A percentile compares a stretch with the other conserved stretches of the same genome.
These are phyloP conservation scores for Anagrus nilaparvatae DNA, from an alignment of 1,140 invertebrate species.

Conservation along the genomic window DNA sequence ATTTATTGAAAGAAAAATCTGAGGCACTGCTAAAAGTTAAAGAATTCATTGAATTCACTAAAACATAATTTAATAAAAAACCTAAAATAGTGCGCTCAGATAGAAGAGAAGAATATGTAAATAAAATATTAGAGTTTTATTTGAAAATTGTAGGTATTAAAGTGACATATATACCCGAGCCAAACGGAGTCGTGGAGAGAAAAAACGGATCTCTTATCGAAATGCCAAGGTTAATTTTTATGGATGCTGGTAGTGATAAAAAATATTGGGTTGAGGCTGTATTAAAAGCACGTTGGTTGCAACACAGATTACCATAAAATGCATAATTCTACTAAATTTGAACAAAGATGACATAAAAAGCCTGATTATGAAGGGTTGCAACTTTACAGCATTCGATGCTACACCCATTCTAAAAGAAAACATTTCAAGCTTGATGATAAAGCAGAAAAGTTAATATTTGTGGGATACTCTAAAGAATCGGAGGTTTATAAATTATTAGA, in stretches of 20 bases:
- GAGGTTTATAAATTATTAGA: conserved; percentile 18
- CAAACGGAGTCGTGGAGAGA: no score
- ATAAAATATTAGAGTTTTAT: no score
- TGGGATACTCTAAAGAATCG: conserved; percentile 14
- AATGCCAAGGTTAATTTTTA: neutral
- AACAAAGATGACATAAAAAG: neutral
- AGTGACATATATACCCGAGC: no score
- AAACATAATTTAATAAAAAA: no score
- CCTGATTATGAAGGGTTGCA: neutral
- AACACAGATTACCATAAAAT: neutral
- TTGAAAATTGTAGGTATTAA: no score
- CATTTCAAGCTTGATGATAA: conserved; percentile 18
- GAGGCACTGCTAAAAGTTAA: no score
- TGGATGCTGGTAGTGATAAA: neutral
- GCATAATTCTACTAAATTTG: neutral
- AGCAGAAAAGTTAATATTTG: conserved; percentile 11
- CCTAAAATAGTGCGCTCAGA: no score
- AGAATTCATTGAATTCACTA: no score
- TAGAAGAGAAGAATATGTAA: no score
- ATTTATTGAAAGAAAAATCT: neutral
- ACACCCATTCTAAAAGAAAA: conserved; percentile 18
- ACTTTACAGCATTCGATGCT: neutral
- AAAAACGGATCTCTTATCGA: no score
- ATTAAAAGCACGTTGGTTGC: neutral
- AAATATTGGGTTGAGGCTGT: conserved; percentile 1